Conservation (phyloP, 2,797 vertebrate species). For the Thamnophis elegans region DNA sequence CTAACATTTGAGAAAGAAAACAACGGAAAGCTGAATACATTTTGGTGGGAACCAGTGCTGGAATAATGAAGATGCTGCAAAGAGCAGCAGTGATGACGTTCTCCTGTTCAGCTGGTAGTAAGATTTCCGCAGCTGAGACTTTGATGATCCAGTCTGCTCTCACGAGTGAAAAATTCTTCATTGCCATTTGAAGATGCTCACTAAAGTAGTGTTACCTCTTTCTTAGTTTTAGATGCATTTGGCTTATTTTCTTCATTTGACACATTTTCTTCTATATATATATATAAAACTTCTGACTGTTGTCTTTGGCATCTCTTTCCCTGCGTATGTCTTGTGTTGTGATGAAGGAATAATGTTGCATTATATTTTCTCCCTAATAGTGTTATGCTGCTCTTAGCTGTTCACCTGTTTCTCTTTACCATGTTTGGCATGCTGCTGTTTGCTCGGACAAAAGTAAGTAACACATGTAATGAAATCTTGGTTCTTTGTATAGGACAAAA, state of each 20-base stretch:
- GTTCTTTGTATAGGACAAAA: not conserved
- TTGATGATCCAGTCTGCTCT: not conserved
- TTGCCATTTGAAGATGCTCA: not conserved
- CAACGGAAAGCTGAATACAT: not conserved
- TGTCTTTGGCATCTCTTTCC: not conserved
- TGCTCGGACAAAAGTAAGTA: constrained; percentile 80
- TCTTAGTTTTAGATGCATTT: not conserved
- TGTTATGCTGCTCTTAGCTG: constrained; percentile 83
- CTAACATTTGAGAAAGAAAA: not conserved
- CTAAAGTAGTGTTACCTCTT: not conserved
- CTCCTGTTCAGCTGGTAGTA: not conserved
- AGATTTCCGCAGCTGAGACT: not conserved
- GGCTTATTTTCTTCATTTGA: not conserved
- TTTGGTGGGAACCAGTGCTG: not conserved
- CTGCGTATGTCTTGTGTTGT: not conserved
- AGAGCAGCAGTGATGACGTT: not conserved
- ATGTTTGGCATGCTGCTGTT: constrained; percentile 95
- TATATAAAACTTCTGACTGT: not conserved
- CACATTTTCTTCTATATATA: not conserved
- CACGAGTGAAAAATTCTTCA: not conserved
- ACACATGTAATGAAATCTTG: not conserved
- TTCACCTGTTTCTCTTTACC: constrained; percentile 91
- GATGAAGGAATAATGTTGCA: not conserved
- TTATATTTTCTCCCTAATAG: constrained; percentile 61
- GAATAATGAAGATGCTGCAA: not conserved